Evolutionary conservation across 2,113 vertebrate species (phyloP).

Genomic region (Ginglymostoma cirratum): DNA sequence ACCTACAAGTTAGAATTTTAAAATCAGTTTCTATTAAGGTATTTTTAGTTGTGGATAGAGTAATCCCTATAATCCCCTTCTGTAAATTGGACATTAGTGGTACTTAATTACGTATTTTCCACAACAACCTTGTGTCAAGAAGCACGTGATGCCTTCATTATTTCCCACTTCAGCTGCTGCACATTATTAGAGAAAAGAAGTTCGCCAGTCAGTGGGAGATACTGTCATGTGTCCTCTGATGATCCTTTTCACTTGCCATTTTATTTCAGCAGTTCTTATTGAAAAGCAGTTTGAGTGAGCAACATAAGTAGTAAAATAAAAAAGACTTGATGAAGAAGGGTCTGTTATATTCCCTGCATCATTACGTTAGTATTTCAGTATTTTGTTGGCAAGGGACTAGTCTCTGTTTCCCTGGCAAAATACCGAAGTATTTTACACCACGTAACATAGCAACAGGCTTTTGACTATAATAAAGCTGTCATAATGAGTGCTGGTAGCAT

Average conservation of each 20-base stretch:
- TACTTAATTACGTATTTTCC: constrained; percentile 37
- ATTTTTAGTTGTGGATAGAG: constrained; percentile 45
- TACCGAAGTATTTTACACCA: background rate
- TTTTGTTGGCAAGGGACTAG: background rate
- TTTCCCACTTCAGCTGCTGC: background rate
- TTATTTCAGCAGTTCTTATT: background rate
- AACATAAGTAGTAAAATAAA: background rate
- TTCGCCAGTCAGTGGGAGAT: background rate
- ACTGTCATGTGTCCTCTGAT: background rate
- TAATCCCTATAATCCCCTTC: constrained; percentile 53
- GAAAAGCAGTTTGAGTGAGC: background rate
- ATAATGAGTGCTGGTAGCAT: background rate
- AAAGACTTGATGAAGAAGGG: background rate
- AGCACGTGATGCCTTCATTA: background rate
- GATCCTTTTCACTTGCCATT: background rate
- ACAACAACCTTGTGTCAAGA: background rate
- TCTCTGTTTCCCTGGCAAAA: background rate
- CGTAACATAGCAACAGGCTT: constrained; percentile 3
- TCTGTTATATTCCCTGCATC: background rate
- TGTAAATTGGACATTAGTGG: constrained; percentile 43
- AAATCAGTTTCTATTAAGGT: constrained; percentile 35
- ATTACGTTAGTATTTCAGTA: background rate
- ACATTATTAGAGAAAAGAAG: background rate
- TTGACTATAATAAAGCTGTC: background rate
- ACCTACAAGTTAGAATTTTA: background rate